Evolutionary conservation across 2,888 invertebrate genomes (phyloP).

Genomic region (Choreutis nemorana): DNA sequence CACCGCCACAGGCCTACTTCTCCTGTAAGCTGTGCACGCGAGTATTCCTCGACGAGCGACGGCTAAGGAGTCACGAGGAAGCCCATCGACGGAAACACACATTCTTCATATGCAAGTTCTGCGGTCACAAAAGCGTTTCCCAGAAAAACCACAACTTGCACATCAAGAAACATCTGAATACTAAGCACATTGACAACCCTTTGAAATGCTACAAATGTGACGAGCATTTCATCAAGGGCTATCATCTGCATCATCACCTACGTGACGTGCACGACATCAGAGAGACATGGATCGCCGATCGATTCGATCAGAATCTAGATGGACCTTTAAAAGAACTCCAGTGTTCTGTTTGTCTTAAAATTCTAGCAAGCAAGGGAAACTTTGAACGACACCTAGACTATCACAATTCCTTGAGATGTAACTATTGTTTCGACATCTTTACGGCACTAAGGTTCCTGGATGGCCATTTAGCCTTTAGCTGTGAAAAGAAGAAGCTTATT

Average conservation of each 20-base stretch:
- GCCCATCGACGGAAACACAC: conserved; percentile 47
- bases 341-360: conserved; percentile 53
- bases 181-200: conserved; percentile 45
- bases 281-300: conserved; percentile 54
- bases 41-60: conserved; percentile 40
- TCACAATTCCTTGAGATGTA: conserved; percentile 55
- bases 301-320: conserved; percentile 25
- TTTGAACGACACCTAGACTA: conserved; percentile 57
- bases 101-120: conserved; percentile 56
- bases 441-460: conserved; percentile 47
- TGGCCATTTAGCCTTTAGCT: conserved; percentile 50
- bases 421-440: conserved; percentile 59
- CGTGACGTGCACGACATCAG: conserved; percentile 40
- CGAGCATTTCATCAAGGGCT: conserved; percentile 43
- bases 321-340: conserved; percentile 51
- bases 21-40: conserved; percentile 56
- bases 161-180: conserved; percentile 44
- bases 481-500: conserved; percentile 47
- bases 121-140: conserved; percentile 49
- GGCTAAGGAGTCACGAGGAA: conserved; percentile 42
- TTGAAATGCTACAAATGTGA: conserved; percentile 48
- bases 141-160: conserved; percentile 45
- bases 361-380: conserved; percentile 54
- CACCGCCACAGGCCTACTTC: conserved; percentile 38
- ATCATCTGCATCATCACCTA: conserved; percentile 50